These are phyloP conservation scores for Strigamia crassipes DNA, from an alignment of 2,888 invertebrate genomes.

Conservation along the genomic window DNA sequence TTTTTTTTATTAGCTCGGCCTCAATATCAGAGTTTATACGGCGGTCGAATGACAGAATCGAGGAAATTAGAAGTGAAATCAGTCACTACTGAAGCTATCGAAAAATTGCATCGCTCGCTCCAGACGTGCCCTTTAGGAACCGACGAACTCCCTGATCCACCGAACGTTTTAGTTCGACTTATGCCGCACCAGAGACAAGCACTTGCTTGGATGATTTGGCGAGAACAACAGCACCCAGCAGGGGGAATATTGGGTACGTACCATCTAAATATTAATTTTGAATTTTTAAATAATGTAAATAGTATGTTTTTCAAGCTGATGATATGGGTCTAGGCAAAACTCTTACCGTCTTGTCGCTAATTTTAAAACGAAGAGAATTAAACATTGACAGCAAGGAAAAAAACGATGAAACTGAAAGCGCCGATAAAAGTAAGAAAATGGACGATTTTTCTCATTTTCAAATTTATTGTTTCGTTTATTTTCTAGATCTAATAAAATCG, in stretches of 20 bases:
- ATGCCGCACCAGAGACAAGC: constrained; percentile 86
- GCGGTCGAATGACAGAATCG: constrained; percentile 31
- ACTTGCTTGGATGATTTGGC: constrained; percentile 84
- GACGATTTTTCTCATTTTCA: background rate
- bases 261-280: background rate
- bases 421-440: background rate
- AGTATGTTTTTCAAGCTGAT: constrained; percentile 64
- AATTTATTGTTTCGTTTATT: constrained; percentile 41
- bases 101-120: constrained; percentile 60
- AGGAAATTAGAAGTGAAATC: constrained; percentile 30
- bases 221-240: constrained; percentile 79
- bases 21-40: constrained; percentile 43
- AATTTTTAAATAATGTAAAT: constrained; percentile 26
- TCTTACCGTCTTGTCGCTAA: constrained; percentile 76
- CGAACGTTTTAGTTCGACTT: constrained; percentile 68
- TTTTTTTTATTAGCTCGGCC: constrained; percentile 7
- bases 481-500: constrained; percentile 51
- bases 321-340: constrained; percentile 86
- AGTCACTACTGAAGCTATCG: constrained; percentile 45
- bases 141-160: constrained; percentile 62
- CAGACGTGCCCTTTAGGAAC: constrained; percentile 69
- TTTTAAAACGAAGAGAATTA: constrained; percentile 61
- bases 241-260: constrained; percentile 81
- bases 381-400: constrained; percentile 43
- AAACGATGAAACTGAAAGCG: constrained; percentile 51